Evolutionary conservation across 2,888 invertebrate species (phyloP), one percentile per base, ranked within the genome.

Genomic region (Latrodectus elegans): DNA sequence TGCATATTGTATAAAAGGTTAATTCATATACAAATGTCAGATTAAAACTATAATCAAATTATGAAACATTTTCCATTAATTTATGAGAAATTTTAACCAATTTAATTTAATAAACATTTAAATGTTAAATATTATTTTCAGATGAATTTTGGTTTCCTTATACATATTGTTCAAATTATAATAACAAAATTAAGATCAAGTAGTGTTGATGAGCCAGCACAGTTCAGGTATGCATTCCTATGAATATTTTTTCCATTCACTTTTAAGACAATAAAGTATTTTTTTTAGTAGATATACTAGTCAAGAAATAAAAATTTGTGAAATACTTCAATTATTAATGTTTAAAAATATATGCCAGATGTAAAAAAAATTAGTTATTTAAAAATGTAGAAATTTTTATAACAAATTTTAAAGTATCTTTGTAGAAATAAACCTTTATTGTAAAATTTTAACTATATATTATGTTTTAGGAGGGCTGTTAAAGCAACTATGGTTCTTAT

Each of bases 401-500:
- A 38, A 38, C 38, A 38, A 38, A 2, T 2, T 38, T 38, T 38
- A 38, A 38, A 38, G 3, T 4, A 38, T 38, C 38, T 6, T 38
- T 2, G 4, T 38, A 38, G 1, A 38, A 38, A 38, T 1, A 38
- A 38, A 38, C 38, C 4, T 38, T 38, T 38, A 38, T 6, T 38
- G 6, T 38, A 38, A 3, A 0, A 38, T 14, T 55, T 55, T 1
- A 55, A 55, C 9, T 4, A 55, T 55, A 15, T 10, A 8, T 60
- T 0, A 6, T 60, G n/a, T 65, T 60, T 22, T 22, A 93, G 93
- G 90, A 93, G 93, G 91, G 92, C 93, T 12, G 93, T 93, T 53
- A 91, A 92, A 17, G 93, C 93, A 10, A 93, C 93, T 1, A 90
- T 93, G 88, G 92, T 93, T 82, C 91, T 93, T 75, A 91, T 93